These are phyloP conservation scores for Drosophila pseudoobscura DNA, from an alignment of 1,140 invertebrate genomes.

Conservation along the genomic window DNA sequence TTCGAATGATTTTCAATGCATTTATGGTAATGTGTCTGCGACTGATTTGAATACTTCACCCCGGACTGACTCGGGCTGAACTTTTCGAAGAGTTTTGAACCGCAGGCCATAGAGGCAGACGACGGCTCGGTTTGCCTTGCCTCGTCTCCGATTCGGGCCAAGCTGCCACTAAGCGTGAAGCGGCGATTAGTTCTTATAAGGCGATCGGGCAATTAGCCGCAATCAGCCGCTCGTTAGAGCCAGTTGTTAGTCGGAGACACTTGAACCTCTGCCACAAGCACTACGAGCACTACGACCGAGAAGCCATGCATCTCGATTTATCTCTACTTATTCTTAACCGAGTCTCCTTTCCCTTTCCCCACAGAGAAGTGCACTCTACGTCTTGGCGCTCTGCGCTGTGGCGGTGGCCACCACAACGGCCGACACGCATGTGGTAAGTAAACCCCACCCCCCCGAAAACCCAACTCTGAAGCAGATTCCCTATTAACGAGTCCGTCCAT, in stretches of 20 bases:
- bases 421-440: conserved; percentile 74
- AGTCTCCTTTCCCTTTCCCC: conserved; percentile 15
- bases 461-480: neutral
- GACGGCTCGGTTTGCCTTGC: conserved; percentile 18
- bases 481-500: neutral
- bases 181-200: conserved; percentile 61
- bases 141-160: conserved; percentile 43
- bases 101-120: conserved; percentile 20
- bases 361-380: conserved; percentile 81
- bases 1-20: conserved; percentile 54
- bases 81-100: conserved; percentile 54
- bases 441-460: neutral
- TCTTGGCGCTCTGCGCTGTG: conserved; percentile 78
- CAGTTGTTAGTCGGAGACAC: conserved; percentile 29
- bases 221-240: conserved; percentile 44
- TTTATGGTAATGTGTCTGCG: conserved; percentile 30
- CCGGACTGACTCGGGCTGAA: conserved; percentile 45
- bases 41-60: conserved; percentile 35
- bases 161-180: conserved; percentile 56
- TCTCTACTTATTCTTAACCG: conserved; percentile 3
- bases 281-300: too few relatives aligned
- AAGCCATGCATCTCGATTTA: conserved; percentile 2
- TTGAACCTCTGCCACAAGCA: neutral
- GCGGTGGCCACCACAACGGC: conserved; percentile 69
- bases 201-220: conserved; percentile 67